Conservation (phyloP, 1,140 invertebrate genomes). For the Euura saliciscinereae region DNA sequence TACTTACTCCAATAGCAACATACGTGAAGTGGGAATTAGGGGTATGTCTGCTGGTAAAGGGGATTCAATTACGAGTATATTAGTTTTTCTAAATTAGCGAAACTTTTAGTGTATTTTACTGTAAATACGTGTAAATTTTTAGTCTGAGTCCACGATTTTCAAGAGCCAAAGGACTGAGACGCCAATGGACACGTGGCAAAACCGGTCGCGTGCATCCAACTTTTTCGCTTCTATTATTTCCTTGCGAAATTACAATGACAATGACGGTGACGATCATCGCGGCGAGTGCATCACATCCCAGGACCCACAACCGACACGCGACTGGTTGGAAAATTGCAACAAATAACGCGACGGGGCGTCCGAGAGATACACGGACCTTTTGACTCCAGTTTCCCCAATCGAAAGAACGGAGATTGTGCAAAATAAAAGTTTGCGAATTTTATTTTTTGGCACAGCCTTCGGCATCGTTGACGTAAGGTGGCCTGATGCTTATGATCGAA, state of each 20-base stretch:
- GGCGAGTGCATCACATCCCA: neutral
- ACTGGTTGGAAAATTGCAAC: conserved; percentile 7
- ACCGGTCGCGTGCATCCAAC: conserved; percentile 41
- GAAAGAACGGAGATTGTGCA: too few species aligned
- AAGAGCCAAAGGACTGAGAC: too few species aligned
- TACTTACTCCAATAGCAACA: too few species aligned
- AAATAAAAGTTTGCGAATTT: too few species aligned
- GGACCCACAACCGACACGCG: neutral
- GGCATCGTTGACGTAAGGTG: neutral
- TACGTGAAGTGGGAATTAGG: too few species aligned
- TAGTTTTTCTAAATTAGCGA: neutral
- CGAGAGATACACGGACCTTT: neutral
- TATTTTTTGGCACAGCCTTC: too few species aligned
- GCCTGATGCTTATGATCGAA: neutral
- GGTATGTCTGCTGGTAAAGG: neutral
- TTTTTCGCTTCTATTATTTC: conserved; percentile 43
- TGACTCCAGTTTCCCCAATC: too few species aligned
- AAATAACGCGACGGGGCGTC: neutral
- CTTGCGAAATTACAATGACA: conserved; percentile 51
- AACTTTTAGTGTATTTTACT: too few species aligned
- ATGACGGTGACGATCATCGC: conserved; percentile 51
- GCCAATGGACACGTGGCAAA: conserved; percentile 20
- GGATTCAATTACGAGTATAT: conserved; percentile 1
- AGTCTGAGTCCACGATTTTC: too few species aligned
- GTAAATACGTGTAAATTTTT: too few species aligned